Conservation (phyloP, 2,888 invertebrate genomes). For the Antheraea yamamai region DNA sequence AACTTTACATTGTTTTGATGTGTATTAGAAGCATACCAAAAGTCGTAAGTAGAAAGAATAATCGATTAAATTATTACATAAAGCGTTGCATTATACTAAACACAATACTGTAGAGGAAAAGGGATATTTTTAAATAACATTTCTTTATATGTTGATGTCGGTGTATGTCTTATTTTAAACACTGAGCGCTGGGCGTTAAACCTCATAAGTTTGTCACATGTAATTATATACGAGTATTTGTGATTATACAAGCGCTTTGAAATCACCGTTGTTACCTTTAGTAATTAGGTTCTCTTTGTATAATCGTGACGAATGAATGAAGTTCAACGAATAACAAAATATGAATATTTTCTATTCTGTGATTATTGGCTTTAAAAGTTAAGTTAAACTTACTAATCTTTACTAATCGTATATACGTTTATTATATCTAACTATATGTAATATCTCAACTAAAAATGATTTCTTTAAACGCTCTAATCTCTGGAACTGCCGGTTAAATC, state of each 20-base stretch:
- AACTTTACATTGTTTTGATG: not conserved
- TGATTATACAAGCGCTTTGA: not conserved
- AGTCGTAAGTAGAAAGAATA: no score
- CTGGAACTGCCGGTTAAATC: no score
- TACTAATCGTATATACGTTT: no score
- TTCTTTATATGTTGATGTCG: not conserved
- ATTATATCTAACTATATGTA: no score
- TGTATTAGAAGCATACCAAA: no score
- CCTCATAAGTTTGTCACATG: not conserved
- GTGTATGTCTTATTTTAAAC: not conserved
- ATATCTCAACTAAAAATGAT: no score
- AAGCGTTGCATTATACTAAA: not conserved
- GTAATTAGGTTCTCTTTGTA: not conserved
- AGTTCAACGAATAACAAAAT: not conserved
- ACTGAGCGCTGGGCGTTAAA: not conserved
- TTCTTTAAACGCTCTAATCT: no score
- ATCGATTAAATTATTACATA: not conserved
- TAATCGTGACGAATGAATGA: not conserved
- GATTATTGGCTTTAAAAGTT: no score
- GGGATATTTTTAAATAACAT: no score
- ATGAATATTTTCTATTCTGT: not conserved
- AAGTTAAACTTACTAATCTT: no score
- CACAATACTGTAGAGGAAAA: no score
- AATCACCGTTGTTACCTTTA: not conserved
- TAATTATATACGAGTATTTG: not conserved